Percentiles rank a stretch among this genome's conserved stretches.
phyloP scores from a whole-genome alignment of 2,797 vertebrate species.

The Manis javanica region DNA sequence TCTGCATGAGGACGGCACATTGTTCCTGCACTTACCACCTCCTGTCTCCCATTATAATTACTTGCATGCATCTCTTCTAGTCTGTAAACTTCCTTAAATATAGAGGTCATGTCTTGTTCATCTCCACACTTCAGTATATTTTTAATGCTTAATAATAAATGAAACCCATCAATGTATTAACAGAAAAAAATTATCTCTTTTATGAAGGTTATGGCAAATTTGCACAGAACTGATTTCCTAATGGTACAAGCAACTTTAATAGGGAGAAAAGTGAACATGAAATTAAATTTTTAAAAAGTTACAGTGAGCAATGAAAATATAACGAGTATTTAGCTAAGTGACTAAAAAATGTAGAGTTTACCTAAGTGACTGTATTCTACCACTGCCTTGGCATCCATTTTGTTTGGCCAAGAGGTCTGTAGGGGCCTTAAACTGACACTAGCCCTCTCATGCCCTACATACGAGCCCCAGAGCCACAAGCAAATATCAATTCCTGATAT shows the following conservation, averaged over 20 bases:
- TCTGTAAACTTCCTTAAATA: not conserved
- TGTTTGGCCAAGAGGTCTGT: not conserved
- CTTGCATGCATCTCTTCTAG: not conserved
- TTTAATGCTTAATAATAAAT: constrained; percentile 34
- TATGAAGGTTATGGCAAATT: not conserved
- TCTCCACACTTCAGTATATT: not conserved
- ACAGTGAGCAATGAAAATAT: not conserved
- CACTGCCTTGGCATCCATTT: not conserved
- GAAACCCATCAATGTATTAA: not conserved
- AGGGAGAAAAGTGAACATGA: not conserved
- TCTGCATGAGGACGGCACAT: not conserved
- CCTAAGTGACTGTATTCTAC: too few species aligned
- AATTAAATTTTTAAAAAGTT: not conserved
- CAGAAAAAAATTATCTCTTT: not conserved
- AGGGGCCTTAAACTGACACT: not conserved
- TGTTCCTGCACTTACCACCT: not conserved
- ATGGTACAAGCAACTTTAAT: not conserved
- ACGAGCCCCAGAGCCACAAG: not conserved
- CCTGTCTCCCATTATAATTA: not conserved
- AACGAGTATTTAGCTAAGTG: not conserved
- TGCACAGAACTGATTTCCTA: not conserved
- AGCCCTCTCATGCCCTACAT: too few species aligned
- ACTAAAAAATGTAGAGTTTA: too few species aligned
- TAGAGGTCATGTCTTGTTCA: not conserved
- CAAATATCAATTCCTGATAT: not conserved